phyloP scores from a whole-genome alignment of 2,888 invertebrate species.

The Eutolmus rufibarbis region DNA sequence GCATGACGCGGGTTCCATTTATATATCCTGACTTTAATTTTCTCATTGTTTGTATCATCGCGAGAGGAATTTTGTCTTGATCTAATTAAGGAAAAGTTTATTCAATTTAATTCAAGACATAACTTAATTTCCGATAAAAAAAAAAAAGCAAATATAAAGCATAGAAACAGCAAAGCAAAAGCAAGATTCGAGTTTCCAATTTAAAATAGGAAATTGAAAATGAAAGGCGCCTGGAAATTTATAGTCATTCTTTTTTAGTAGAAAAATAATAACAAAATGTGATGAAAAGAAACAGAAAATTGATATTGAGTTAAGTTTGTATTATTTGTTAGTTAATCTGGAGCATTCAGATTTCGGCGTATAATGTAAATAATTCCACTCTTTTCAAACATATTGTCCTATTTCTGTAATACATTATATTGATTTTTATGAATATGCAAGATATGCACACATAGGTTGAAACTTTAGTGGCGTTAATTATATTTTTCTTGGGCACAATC shows the following conservation, averaged over 20 bases:
- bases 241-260: neutral
- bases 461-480: too few species aligned
- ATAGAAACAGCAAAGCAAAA: neutral
- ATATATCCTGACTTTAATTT: conserved; percentile 98
- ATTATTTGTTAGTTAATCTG: neutral
- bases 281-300: neutral
- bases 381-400: too few species aligned
- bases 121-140: neutral
- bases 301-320: neutral
- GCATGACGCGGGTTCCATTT: conserved; percentile 95
- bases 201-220: neutral
- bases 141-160: neutral
- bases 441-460: too few species aligned
- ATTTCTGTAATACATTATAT: too few species aligned
- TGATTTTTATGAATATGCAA: too few species aligned
- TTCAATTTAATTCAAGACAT: neutral
- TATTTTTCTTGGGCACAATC: too few species aligned
- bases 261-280: neutral
- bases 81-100: conserved; percentile 66
- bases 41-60: conserved; percentile 97
- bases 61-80: conserved; percentile 88
- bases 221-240: neutral
- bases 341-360: too few species aligned
- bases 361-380: too few species aligned
- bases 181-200: neutral